A percentile compares a stretch with the other conserved stretches of the same genome.
These are phyloP conservation scores for Trichechus manatus DNA, from an alignment of 2,113 vertebrate genomes.

Conservation along the genomic window DNA sequence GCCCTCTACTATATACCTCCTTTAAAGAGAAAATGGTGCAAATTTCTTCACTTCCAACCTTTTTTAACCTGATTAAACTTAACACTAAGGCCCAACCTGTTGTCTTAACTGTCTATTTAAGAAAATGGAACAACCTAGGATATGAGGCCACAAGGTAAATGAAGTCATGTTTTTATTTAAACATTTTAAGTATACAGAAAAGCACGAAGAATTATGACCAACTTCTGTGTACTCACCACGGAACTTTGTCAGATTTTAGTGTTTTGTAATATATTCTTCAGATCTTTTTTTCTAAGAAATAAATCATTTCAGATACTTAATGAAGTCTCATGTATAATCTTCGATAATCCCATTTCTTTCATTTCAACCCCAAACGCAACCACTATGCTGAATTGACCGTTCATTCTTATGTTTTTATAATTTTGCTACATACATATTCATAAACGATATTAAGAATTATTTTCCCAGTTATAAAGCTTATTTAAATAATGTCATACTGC, in stretches of 20 bases:
- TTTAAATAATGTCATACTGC: neutral
- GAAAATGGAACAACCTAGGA: neutral
- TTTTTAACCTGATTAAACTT: neutral
- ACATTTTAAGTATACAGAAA: neutral
- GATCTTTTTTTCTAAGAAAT: neutral
- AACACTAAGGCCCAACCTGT: neutral
- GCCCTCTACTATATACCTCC: neutral
- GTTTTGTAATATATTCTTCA: neutral
- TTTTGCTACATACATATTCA: neutral
- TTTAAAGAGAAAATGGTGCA: neutral
- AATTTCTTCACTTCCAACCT: neutral
- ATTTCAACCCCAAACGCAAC: neutral
- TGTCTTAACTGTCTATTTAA: neutral
- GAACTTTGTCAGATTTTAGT: neutral
- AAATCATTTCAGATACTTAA: neutral
- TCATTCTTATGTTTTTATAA: neutral
- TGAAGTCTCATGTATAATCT: neutral
- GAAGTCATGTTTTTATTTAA: neutral
- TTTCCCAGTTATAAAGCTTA: neutral
- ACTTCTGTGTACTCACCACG: neutral
- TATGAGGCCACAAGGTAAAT: neutral
- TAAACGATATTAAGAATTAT: neutral
- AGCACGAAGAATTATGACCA: neutral
- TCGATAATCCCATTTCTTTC: neutral
- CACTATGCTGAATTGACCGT: neutral